phyloP scores from a whole-genome alignment of 92 coral and sea anemone genomes.

The Micromussa lordhowensis region DNA sequence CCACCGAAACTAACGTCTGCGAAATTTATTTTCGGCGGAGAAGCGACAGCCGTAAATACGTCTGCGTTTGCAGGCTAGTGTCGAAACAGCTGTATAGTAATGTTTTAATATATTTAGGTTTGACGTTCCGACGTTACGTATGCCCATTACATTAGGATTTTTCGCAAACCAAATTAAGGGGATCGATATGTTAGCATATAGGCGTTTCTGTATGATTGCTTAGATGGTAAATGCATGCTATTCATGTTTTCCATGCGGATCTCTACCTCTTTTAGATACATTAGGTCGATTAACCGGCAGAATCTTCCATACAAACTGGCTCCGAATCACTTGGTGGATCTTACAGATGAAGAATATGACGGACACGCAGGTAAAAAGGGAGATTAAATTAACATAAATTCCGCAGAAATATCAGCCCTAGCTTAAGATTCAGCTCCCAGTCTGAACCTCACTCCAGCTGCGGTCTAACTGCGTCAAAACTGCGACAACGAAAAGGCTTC shows the following conservation, averaged over 20 bases:
- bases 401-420: background rate
- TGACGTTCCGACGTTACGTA: too few relatives aligned
- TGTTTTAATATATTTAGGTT: too few relatives aligned
- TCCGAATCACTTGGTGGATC: conserved; percentile 92
- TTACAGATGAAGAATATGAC: conserved; percentile 85
- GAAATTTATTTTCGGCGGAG: too few relatives aligned
- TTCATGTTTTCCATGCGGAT: background rate
- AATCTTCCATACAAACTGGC: conserved; percentile 87
- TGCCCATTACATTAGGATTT: too few relatives aligned
- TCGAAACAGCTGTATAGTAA: too few relatives aligned
- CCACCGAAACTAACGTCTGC: too few relatives aligned
- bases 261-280: conserved; percentile 65
- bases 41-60: too few relatives aligned
- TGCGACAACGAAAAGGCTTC: background rate
- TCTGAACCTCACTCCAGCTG: background rate
- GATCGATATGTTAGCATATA: too few relatives aligned
- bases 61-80: too few relatives aligned
- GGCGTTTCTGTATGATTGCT: background rate
- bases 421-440: background rate
- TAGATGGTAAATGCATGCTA: background rate
- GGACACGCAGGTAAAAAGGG: conserved; percentile 69
- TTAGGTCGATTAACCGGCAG: conserved; percentile 91
- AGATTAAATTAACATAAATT: background rate
- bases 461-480: background rate
- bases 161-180: too few relatives aligned